Percentiles rank a stretch among this genome's conserved stretches.
Conservation (phyloP, 2,113 vertebrate species). For the Vidua chalybeata region DNA sequence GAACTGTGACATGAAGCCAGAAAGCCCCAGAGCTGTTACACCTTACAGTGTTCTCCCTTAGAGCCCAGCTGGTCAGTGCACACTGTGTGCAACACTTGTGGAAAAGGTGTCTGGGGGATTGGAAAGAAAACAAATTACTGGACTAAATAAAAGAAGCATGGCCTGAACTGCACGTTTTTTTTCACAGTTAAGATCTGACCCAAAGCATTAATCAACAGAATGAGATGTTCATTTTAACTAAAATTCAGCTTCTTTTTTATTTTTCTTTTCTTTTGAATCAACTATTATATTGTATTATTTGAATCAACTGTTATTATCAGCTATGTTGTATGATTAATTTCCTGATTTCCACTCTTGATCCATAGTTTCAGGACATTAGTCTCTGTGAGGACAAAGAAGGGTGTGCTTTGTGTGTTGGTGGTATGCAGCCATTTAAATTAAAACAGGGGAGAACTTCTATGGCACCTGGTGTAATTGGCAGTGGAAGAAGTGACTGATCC, state of each 20-base stretch:
- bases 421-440: not conserved
- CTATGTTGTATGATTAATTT: not conserved
- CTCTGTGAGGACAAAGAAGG: not conserved
- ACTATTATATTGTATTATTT: not conserved
- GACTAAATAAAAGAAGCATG: not conserved
- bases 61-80: not conserved
- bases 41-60: fast-evolving
- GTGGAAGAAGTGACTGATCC: not conserved
- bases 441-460: not conserved
- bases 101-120: not conserved
- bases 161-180: not conserved
- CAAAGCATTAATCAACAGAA: not conserved
- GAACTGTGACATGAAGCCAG: not conserved
- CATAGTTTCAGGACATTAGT: not conserved
- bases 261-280: not conserved
- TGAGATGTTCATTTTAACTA: not conserved
- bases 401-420: not conserved
- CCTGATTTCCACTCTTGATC: not conserved
- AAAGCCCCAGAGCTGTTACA: not conserved
- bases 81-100: not conserved
- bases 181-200: not conserved
- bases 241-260: not conserved
- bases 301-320: not conserved
- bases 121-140: not conserved
- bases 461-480: not conserved